Conservation (phyloP, 2,113 vertebrate species). For the Paradoxurus hermaphroditus region DNA sequence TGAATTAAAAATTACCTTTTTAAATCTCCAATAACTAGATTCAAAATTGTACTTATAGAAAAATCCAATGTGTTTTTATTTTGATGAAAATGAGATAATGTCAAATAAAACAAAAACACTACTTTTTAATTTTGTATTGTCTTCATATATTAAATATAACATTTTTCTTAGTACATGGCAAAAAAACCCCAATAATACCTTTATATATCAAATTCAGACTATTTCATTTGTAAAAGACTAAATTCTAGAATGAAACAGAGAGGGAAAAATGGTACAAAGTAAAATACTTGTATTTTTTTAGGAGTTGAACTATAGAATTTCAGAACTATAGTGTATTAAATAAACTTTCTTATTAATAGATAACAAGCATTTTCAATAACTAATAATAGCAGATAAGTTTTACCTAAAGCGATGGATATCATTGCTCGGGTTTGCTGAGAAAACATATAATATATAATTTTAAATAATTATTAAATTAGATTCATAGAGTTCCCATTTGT, state of each 20-base stretch:
- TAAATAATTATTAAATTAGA: slow-evolving; percentile 10
- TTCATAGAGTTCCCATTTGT: not conserved
- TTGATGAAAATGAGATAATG: not conserved
- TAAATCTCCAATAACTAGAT: not conserved
- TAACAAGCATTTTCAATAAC: not conserved
- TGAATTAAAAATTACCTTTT: not conserved
- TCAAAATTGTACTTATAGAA: not conserved
- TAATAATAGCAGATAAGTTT: not conserved
- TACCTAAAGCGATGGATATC: not conserved
- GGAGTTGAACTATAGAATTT: not conserved
- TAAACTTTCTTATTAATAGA: not conserved
- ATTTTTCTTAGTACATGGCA: not conserved
- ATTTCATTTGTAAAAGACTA: not conserved
- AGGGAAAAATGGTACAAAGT: not conserved
- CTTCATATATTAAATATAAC: not conserved
- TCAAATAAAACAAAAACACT: not conserved
- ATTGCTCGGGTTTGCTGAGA: not conserved
- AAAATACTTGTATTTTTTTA: not conserved
- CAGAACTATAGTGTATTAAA: not conserved
- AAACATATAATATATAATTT: not conserved
- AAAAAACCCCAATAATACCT: not conserved
- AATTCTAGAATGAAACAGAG: not conserved
- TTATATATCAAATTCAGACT: not conserved
- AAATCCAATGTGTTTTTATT: not conserved
- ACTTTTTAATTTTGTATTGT: not conserved